These are phyloP conservation scores for Nannoperca obscura DNA, from an alignment of 2,797 vertebrate species.

Conservation along the genomic window DNA sequence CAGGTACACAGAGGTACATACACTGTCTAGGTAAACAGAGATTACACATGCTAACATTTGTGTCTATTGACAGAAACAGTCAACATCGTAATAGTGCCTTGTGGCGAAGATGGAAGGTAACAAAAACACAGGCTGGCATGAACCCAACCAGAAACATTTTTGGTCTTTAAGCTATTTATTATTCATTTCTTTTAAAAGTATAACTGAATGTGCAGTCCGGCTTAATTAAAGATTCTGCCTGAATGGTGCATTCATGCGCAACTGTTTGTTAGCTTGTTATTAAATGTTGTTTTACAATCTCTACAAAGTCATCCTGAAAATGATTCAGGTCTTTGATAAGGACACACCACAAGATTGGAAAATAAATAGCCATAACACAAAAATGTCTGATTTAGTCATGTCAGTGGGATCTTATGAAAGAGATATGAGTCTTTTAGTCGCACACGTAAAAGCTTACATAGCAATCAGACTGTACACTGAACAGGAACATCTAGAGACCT, in stretches of 20 bases:
- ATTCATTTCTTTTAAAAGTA: not conserved
- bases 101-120: not conserved
- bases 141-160: not conserved
- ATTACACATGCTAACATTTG: constrained; percentile 3
- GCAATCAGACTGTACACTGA: not conserved
- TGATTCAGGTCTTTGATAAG: not conserved
- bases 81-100: not conserved
- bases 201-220: not conserved
- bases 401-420: not conserved
- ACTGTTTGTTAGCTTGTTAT: not conserved
- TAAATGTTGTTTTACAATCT: not conserved
- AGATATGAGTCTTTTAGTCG: not conserved
- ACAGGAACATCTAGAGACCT: not conserved
- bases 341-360: not conserved
- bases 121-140: not conserved
- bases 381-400: not conserved
- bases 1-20: not conserved
- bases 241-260: not conserved
- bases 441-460: constrained; percentile 5
- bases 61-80: not conserved
- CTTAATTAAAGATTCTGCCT: not conserved
- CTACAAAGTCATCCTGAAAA: not conserved
- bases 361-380: not conserved
- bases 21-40: not conserved
- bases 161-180: not conserved